phyloP scores from a whole-genome alignment of 2,113 vertebrate species.

The Nibea coibor region DNA sequence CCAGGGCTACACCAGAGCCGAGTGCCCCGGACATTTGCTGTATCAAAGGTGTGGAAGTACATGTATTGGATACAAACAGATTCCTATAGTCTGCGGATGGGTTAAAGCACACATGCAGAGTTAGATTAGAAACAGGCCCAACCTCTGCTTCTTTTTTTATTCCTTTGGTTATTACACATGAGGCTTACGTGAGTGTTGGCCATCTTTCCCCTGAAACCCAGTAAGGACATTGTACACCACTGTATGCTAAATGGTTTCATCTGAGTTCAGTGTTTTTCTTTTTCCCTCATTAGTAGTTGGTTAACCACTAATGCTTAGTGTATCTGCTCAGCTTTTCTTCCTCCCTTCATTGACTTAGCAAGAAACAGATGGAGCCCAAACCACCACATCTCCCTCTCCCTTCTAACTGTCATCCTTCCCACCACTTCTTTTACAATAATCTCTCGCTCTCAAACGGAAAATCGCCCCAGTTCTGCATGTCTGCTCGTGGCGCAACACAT shows the following conservation, averaged over 20 bases:
- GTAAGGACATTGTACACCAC: constrained; percentile 65
- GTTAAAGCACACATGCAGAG: constrained; percentile 44
- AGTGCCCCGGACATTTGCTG: constrained; percentile 42
- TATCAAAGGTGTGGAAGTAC: constrained; percentile 65
- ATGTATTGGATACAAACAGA: constrained; percentile 44
- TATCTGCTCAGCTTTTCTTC: constrained; percentile 79
- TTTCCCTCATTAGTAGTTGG: constrained; percentile 84
- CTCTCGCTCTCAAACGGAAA: constrained; percentile 78
- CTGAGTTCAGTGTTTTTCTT: constrained; percentile 80
- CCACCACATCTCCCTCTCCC: constrained; percentile 54
- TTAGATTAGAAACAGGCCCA: constrained; percentile 69
- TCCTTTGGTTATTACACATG: constrained; percentile 66
- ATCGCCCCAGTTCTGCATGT: constrained; percentile 72
- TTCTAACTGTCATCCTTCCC: constrained; percentile 60
- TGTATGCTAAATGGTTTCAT: constrained; percentile 79
- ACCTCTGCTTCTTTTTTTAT: constrained; percentile 47
- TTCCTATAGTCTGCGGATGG: constrained; percentile 26
- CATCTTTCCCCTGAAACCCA: constrained; percentile 72
- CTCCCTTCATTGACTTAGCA: constrained; percentile 71
- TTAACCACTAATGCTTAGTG: constrained; percentile 83
- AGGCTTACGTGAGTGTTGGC: constrained; percentile 72
- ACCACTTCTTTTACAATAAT: constrained; percentile 72
- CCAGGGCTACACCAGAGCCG: constrained; percentile 68
- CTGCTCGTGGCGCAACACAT: constrained; percentile 69
- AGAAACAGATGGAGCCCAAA: constrained; percentile 79